Base-by-base conservation (phyloP, 2,888 invertebrate genomes). In the Criorhina ranunculi region DNA sequence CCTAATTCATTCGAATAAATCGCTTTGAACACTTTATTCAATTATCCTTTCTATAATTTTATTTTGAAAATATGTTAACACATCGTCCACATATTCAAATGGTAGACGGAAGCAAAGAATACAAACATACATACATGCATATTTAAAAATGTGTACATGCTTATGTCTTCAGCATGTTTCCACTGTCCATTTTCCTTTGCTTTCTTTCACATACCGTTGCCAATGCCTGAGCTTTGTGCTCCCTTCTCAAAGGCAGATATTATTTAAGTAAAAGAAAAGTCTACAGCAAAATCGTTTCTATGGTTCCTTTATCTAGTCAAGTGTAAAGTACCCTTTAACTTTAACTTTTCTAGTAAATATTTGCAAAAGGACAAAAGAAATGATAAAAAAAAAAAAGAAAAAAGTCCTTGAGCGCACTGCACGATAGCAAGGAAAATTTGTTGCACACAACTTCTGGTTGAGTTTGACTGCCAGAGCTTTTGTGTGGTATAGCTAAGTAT, bases 241-340 rank as follows among this genome's bases (percentile, higher is more conserved):
- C 51, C 42, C 15, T 69, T 29, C n/a, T 44, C 51, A 53, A 19
- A 60, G 19, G 53, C 33, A 60, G 35, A 49, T 15, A 59, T 19
- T 59, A 59, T 59, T 7, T 8, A 67, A 51, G 49, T 49, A 8
- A 40, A 59, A 31, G 49, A 17, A 35, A 40, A 57, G 24, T 59
- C 40, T 8, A 46, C 55, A 37, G 46, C 57, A 24, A 70, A 78
- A 53, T 12, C 53, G 57, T 55, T 60, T 17, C 44, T 29, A 69
- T 55, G 66, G 53, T 79, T 72, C 66, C 72, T 60, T 79, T 79
- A 79, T 53, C 66, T 53, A 79, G 79, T 66, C 72, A 73, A 79
- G 79, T 59, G 73, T 57, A 66, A 79, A 60, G 66, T 59, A 66
- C 66, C 66, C 59, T 73, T 79, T 59, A 67, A 76, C 42, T 67